phyloP scores from a whole-genome alignment of 2,888 invertebrate species.

The Drosophila cyrtoloma region DNA sequence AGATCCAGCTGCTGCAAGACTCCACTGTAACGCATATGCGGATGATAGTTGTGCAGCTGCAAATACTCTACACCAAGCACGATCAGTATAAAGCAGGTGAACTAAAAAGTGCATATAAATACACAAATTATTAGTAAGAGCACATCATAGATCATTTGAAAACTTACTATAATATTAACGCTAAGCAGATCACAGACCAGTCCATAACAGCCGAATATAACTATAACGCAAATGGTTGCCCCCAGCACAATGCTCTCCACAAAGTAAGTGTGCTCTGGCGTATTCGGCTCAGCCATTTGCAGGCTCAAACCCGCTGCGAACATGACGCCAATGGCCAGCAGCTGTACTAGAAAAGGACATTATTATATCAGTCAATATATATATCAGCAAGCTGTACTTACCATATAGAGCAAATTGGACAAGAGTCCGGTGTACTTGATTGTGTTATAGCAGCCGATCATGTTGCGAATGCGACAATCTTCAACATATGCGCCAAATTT shows the following conservation, averaged over 20 bases:
- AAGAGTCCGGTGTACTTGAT: slow-evolving; percentile 75
- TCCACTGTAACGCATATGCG: slow-evolving; percentile 56
- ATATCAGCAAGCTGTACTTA: slow-evolving; percentile 36
- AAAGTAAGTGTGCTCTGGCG: slow-evolving; percentile 79
- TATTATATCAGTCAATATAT: not conserved
- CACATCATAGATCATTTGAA: no score
- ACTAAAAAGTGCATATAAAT: slow-evolving; percentile 47
- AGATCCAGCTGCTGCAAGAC: slow-evolving; percentile 71
- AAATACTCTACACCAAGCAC: slow-evolving; percentile 75
- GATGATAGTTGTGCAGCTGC: slow-evolving; percentile 75
- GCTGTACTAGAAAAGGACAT: slow-evolving; percentile 39
- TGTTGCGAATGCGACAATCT: slow-evolving; percentile 55
- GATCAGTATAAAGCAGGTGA: slow-evolving; percentile 74
- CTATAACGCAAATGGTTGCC: slow-evolving; percentile 76
- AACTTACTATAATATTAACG: slow-evolving; percentile 75
- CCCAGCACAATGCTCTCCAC: slow-evolving; percentile 78
- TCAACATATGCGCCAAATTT: slow-evolving; percentile 43
- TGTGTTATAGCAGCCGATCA: slow-evolving; percentile 75
- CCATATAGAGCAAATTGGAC: slow-evolving; percentile 79
- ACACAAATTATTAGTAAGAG: not conserved
- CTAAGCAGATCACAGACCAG: slow-evolving; percentile 73
- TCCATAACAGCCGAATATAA: slow-evolving; percentile 81
- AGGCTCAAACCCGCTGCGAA: slow-evolving; percentile 69
- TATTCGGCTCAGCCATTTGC: slow-evolving; percentile 73
- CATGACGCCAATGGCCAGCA: slow-evolving; percentile 74